phyloP scores from a whole-genome alignment of 2,888 invertebrate genomes.

The Nomada lathburiana region DNA sequence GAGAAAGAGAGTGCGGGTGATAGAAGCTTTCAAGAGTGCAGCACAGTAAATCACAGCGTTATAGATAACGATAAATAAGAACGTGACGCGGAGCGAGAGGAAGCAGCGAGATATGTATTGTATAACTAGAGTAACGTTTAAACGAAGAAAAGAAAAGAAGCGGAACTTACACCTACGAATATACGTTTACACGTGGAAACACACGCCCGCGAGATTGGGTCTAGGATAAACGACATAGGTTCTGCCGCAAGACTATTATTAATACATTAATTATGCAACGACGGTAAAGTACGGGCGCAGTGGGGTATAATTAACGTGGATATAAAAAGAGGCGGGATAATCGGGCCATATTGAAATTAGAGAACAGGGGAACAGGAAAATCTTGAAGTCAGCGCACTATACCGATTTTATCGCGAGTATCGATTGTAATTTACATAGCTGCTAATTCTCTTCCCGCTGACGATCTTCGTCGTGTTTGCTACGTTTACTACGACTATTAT shows the following conservation, averaged over 20 bases:
- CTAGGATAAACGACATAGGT: slow-evolving; percentile 76
- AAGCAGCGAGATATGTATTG: slow-evolving; percentile 37
- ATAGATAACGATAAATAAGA: slow-evolving; percentile 26
- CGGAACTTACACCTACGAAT: slow-evolving; percentile 5
- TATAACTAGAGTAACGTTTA: slow-evolving; percentile 52
- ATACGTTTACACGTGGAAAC: background rate
- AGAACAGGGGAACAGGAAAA: background rate
- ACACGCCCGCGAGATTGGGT: slow-evolving; percentile 74
- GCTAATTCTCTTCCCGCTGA: slow-evolving; percentile 81
- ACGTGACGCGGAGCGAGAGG: slow-evolving; percentile 24
- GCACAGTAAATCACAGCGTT: background rate
- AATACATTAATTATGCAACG: slow-evolving; percentile 81
- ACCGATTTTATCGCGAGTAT: slow-evolving; percentile 75
- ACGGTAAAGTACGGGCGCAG: slow-evolving; percentile 74
- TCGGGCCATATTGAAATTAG: background rate
- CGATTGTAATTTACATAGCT: slow-evolving; percentile 79
- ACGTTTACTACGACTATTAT: slow-evolving; percentile 77
- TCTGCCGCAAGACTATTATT: slow-evolving; percentile 79
- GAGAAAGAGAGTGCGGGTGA: background rate
- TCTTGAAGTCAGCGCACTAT: slow-evolving; percentile 75
- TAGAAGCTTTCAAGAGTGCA: background rate
- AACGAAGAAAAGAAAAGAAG: slow-evolving; percentile 53
- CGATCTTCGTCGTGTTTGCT: slow-evolving; percentile 81
- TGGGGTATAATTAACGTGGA: background rate
- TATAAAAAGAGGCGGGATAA: slow-evolving; percentile 60